Evolutionary conservation across 2,888 invertebrate species (phyloP).

Genomic region (Andricus quercusramuli): DNA sequence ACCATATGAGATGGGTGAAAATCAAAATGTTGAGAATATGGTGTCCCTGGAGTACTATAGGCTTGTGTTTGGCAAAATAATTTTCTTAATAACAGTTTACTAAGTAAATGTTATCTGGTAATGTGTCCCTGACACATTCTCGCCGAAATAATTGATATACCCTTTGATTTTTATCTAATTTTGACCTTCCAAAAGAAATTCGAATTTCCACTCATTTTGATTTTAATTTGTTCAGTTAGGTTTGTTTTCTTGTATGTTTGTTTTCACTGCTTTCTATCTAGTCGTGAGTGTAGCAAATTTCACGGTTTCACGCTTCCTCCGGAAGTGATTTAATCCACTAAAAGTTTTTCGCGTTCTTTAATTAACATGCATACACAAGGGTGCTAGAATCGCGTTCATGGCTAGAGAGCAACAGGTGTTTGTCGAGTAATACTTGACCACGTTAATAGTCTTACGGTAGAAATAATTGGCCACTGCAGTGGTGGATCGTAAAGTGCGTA

Average conservation of each 20-base stretch:
- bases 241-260: background rate
- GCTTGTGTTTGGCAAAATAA: no score
- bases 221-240: no score
- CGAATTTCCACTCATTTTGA: no score
- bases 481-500: slow-evolving; percentile 1
- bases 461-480: slow-evolving; percentile 6
- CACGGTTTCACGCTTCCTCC: slow-evolving; percentile 35
- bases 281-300: slow-evolving; percentile 1
- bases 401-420: background rate
- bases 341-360: slow-evolving; percentile 19
- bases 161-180: no score
- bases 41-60: no score
- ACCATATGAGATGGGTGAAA: no score
- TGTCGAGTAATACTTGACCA: slow-evolving; percentile 8
- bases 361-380: slow-evolving; percentile 11
- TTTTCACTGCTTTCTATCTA: slow-evolving; percentile 23
- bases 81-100: no score
- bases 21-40: no score
- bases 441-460: slow-evolving; percentile 21
- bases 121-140: no score
- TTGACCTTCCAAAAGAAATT: no score
- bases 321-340: slow-evolving; percentile 30
- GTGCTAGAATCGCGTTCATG: background rate
- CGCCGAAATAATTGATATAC: no score
- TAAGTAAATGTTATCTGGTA: no score